These are phyloP conservation scores for Cyanistes caeruleus DNA, from an alignment of 2,113 vertebrate species.

Conservation along the genomic window DNA sequence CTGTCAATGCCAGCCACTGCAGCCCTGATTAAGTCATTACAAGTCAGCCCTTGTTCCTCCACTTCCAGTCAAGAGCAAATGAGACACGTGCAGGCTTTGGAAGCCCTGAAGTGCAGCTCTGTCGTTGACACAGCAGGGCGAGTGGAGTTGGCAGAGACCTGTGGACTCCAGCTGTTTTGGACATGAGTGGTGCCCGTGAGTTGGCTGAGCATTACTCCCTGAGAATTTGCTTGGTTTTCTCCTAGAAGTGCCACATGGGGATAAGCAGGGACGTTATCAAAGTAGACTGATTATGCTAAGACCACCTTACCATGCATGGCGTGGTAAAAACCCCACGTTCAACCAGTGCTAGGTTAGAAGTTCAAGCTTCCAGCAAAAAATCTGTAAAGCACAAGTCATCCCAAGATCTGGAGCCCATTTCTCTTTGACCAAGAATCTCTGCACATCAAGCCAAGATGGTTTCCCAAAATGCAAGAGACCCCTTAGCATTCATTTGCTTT, in stretches of 20 bases:
- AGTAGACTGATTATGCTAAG: neutral
- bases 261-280: neutral
- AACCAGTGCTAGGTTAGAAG: neutral
- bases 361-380: neutral
- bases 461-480: neutral
- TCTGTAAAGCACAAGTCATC: neutral
- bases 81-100: neutral
- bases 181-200: neutral
- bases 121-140: neutral
- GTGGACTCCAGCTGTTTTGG: neutral
- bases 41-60: slow-evolving; percentile 38
- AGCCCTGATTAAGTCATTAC: slow-evolving; percentile 27
- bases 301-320: neutral
- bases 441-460: neutral
- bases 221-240: neutral
- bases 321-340: neutral
- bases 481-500: neutral
- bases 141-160: neutral
- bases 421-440: neutral
- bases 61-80: neutral
- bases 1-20: neutral
- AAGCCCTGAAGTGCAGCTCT: neutral
- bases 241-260: neutral
- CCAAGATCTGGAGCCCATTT: neutral
- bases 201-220: neutral